Conservation (phyloP, 2,888 invertebrate genomes). For the Hyalella azteca region DNA sequence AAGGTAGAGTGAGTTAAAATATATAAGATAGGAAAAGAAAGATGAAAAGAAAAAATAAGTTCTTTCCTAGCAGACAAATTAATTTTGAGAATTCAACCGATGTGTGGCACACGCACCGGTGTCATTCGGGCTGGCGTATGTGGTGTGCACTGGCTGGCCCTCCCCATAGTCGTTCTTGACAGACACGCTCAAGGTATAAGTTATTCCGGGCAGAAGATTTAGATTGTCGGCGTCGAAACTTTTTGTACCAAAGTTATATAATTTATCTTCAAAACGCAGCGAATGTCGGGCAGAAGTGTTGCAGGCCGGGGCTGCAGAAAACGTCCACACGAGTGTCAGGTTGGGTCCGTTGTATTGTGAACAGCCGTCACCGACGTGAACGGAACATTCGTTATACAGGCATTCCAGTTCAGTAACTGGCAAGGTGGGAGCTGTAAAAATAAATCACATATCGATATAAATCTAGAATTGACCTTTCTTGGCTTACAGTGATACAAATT, state of each 20-base stretch:
- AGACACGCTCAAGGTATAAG: neutral
- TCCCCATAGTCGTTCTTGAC: neutral
- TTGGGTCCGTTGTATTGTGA: neutral
- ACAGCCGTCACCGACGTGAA: neutral
- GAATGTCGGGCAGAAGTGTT: neutral
- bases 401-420: neutral
- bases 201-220: neutral
- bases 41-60: too few species aligned
- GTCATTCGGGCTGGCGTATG: neutral
- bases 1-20: too few species aligned
- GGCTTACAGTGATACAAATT: too few species aligned
- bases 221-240: neutral
- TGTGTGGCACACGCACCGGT: neutral
- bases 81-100: too few species aligned
- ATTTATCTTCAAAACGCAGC: neutral
- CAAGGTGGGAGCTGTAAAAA: neutral
- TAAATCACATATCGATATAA: too few species aligned
- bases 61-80: too few species aligned
- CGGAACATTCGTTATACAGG: neutral
- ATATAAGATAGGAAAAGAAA: too few species aligned
- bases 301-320: neutral
- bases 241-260: neutral
- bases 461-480: too few species aligned
- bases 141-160: neutral
- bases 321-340: neutral